Conservation (phyloP, 2,113 vertebrate species). For the Atractosteus spatula region DNA sequence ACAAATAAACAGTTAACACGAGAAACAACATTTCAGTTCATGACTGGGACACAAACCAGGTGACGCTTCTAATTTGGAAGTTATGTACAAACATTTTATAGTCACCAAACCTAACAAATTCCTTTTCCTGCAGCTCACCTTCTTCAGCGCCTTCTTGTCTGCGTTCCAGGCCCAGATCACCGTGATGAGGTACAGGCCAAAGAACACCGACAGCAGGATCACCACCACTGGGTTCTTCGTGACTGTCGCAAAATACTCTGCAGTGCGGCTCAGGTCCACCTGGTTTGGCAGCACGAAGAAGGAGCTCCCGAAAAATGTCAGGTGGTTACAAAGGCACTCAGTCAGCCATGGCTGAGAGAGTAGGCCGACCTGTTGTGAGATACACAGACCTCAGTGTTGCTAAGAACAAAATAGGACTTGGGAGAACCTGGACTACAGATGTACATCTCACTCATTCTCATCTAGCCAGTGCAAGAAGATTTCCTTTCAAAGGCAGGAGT, state of each 20-base stretch:
- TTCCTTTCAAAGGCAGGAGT: too few species aligned
- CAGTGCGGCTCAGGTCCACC: slow-evolving; percentile 61
- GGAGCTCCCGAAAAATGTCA: slow-evolving; percentile 71
- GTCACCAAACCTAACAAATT: not conserved
- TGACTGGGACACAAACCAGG: too few species aligned
- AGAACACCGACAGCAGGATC: slow-evolving; percentile 64
- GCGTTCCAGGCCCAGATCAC: slow-evolving; percentile 70
- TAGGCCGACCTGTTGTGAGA: slow-evolving; percentile 61
- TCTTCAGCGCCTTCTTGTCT: slow-evolving; percentile 63
- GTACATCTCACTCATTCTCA: too few species aligned
- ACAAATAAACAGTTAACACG: too few species aligned
- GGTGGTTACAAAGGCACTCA: slow-evolving; percentile 77
- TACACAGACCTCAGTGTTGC: too few species aligned
- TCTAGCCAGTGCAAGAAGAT: not conserved
- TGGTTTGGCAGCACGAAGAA: slow-evolving; percentile 74
- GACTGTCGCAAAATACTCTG: slow-evolving; percentile 60
- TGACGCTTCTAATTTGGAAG: too few species aligned
- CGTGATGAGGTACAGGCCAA: slow-evolving; percentile 62
- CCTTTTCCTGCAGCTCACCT: slow-evolving; percentile 51
- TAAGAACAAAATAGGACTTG: too few species aligned
- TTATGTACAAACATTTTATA: too few species aligned
- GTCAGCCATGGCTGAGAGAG: slow-evolving; percentile 45
- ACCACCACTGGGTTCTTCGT: slow-evolving; percentile 71
- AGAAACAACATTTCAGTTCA: too few species aligned
- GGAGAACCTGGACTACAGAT: too few species aligned